phyloP scores from a whole-genome alignment of 2,888 invertebrate genomes.

The Caenorhabditis sp. region DNA sequence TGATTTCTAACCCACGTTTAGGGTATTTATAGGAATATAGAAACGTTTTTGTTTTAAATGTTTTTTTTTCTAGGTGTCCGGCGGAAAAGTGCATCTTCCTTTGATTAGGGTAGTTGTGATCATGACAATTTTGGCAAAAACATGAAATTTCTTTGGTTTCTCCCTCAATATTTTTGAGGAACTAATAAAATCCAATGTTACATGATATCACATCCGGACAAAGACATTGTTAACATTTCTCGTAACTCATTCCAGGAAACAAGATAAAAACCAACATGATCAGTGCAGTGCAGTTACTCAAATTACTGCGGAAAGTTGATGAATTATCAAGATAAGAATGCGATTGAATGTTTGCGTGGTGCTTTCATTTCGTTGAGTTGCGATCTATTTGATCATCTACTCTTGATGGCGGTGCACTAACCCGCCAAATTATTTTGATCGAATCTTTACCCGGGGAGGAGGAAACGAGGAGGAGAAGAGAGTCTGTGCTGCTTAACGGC shows the following conservation, averaged over 20 bases:
- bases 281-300: background rate
- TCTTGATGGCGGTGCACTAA: conserved; percentile 57
- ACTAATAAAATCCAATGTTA: background rate
- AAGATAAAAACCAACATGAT: conserved; percentile 34
- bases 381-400: conserved; percentile 63
- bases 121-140: too few relatives aligned
- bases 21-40: background rate
- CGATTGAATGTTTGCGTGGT: conserved; percentile 59
- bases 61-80: background rate
- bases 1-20: background rate
- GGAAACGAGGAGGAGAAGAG: too few relatives aligned
- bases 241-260: too few relatives aligned
- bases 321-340: conserved; percentile 60
- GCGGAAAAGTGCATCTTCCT: conserved; percentile 15
- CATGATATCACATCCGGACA: too few relatives aligned
- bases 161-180: background rate
- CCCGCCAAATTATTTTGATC: conserved; percentile 63
- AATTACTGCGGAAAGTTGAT: conserved; percentile 28
- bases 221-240: too few relatives aligned
- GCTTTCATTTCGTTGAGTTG: conserved; percentile 45
- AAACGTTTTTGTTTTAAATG: background rate
- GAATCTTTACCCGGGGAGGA: conserved; percentile 37
- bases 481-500: conserved; percentile 45
- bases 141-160: too few relatives aligned
- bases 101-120: too few relatives aligned